A percentile compares a stretch with the other conserved stretches of the same genome.
These are phyloP conservation scores for Oreotrochilus melanogaster DNA, from an alignment of 2,113 vertebrate species.

Conservation along the genomic window DNA sequence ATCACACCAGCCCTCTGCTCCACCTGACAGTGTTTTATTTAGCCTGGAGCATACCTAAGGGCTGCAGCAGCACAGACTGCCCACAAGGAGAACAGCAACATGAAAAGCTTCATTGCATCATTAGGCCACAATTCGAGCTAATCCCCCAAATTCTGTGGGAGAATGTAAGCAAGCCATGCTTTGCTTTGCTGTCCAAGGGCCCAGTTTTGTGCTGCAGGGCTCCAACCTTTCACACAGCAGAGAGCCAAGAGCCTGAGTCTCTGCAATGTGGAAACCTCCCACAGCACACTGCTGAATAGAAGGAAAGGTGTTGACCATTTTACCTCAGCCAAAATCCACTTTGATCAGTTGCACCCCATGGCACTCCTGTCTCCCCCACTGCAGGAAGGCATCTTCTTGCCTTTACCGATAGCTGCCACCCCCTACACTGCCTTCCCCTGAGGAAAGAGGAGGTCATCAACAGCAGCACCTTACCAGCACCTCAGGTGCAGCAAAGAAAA, in stretches of 20 bases:
- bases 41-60: constrained; percentile 42
- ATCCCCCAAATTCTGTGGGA: constrained; percentile 1
- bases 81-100: constrained; percentile 45
- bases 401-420: background rate
- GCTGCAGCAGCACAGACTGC: constrained; percentile 37
- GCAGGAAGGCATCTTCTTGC: background rate
- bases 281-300: background rate
- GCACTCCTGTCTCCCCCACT: background rate
- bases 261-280: background rate
- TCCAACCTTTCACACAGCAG: background rate
- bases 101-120: constrained; percentile 51
- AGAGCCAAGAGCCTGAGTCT: background rate
- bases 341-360: background rate
- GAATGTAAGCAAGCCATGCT: background rate
- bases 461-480: background rate
- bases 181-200: background rate
- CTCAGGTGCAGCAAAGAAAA: background rate
- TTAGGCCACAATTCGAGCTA: constrained; percentile 59
- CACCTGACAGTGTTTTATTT: constrained; percentile 22
- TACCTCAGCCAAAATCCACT: background rate
- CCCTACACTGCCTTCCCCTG: background rate
- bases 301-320: background rate
- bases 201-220: background rate
- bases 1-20: background rate
- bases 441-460: background rate